Percentiles rank a stretch among this genome's conserved stretches.
phyloP scores from a whole-genome alignment of 2,797 vertebrate species.

The Lagocephalus sceleratus region DNA sequence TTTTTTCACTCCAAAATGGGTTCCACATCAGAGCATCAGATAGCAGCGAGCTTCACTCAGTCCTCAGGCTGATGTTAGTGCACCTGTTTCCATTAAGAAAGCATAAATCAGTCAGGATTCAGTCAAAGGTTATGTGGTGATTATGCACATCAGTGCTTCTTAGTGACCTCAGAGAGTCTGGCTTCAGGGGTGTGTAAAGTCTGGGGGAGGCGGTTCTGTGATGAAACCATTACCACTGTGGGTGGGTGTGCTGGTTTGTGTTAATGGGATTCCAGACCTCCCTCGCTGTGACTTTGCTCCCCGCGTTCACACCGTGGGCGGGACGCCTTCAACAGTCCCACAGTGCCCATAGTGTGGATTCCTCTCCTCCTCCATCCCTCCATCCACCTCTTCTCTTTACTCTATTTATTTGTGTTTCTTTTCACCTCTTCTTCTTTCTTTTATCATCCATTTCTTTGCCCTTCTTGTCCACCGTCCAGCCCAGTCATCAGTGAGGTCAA shows the following conservation, averaged over 20 bases:
- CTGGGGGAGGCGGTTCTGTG: slow-evolving; percentile 7
- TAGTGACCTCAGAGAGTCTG: slow-evolving; percentile 4
- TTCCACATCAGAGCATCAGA: neutral
- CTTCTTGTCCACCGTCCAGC: neutral
- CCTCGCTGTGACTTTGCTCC: neutral
- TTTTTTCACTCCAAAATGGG: neutral
- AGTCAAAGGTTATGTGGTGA: neutral
- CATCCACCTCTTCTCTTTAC: neutral
- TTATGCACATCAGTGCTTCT: neutral
- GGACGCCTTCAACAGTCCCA: slow-evolving; percentile 25
- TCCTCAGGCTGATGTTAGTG: neutral
- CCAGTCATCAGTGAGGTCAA: too few relatives aligned
- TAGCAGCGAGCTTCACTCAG: too few relatives aligned
- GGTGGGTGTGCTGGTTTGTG: slow-evolving; percentile 26
- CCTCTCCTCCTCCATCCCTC: slow-evolving; percentile 24
- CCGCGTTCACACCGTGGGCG: slow-evolving; percentile 3
- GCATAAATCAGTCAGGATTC: neutral
- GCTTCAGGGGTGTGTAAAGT: slow-evolving; percentile 9
- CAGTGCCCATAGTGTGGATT: slow-evolving; percentile 26
- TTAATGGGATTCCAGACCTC: slow-evolving; percentile 39
- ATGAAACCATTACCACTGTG: slow-evolving; percentile 14
- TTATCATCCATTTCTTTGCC: neutral
- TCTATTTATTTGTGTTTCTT: neutral
- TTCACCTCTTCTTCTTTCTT: neutral
- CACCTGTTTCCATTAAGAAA: neutral